Percentiles rank a stretch among this genome's conserved stretches.
These are phyloP conservation scores for Danionella dracula DNA, from an alignment of 2,797 vertebrate species.

Conservation along the genomic window DNA sequence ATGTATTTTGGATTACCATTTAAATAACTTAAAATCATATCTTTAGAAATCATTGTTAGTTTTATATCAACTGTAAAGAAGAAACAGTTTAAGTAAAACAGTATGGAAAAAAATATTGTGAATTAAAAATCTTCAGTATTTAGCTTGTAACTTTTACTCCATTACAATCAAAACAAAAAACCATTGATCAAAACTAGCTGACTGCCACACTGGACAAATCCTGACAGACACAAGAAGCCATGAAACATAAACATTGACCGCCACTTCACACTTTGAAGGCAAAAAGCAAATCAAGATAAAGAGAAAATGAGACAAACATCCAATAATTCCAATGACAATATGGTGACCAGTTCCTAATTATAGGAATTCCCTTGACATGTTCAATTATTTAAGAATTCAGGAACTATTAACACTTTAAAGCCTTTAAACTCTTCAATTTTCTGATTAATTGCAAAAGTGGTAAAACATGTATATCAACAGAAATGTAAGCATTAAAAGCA, in stretches of 20 bases:
- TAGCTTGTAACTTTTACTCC: not conserved
- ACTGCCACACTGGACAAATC: not conserved
- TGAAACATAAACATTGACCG: not conserved
- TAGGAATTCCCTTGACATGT: no score
- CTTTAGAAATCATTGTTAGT: no score
- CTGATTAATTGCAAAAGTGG: slow-evolving; percentile 46
- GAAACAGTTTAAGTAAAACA: no score
- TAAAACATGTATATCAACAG: slow-evolving; percentile 51
- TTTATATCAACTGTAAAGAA: no score
- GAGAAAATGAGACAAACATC: slow-evolving; percentile 14
- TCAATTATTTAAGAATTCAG: slow-evolving; percentile 49
- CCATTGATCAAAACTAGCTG: not conserved
- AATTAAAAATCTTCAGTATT: no score
- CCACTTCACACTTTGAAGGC: slow-evolving; percentile 25
- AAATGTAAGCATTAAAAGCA: slow-evolving; percentile 43
- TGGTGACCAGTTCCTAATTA: slow-evolving; percentile 5
- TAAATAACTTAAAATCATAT: no score
- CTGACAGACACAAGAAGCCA: not conserved
- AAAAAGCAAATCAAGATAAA: slow-evolving; percentile 12
- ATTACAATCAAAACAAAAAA: not conserved
- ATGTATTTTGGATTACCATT: no score
- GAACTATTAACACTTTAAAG: slow-evolving; percentile 49
- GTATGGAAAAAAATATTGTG: no score
- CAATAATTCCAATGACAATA: slow-evolving; percentile 37
- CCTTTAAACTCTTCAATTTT: slow-evolving; percentile 46